Evolutionary conservation across 2,797 vertebrate genomes (phyloP).

Genomic region (Vireo griseus): DNA sequence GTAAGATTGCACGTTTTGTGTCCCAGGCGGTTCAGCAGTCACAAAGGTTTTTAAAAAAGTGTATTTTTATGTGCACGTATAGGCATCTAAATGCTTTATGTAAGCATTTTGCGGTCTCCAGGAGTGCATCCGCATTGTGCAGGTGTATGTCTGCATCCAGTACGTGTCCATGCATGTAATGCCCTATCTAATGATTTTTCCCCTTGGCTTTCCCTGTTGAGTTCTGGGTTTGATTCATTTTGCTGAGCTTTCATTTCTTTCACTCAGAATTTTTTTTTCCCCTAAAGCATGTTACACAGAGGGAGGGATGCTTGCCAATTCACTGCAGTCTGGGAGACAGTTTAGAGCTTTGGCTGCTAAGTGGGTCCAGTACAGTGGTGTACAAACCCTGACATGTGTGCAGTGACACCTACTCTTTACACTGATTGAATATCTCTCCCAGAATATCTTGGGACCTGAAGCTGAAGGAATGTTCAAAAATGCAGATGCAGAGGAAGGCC

Average conservation of each 20-base stretch:
- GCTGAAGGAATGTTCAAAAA: not conserved
- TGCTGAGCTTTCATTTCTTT: slow-evolving; percentile 53
- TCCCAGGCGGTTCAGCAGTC: not conserved
- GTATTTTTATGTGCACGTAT: not conserved
- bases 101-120: not conserved
- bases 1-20: not conserved
- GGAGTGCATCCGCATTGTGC: not conserved
- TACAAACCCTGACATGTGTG: not conserved
- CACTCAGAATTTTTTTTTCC: not conserved
- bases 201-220: slow-evolving; percentile 27
- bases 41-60: not conserved
- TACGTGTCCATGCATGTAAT: slow-evolving; percentile 55
- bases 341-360: not conserved
- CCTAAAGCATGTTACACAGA: slow-evolving; percentile 7
- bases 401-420: not conserved
- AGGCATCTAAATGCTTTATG: slow-evolving; percentile 4
- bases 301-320: not conserved
- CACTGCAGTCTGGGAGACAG: not conserved
- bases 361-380: not conserved
- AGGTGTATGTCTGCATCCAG: slow-evolving; percentile 42
- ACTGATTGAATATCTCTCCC: not conserved
- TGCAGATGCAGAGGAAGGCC: not conserved
- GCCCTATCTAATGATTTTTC: slow-evolving; percentile 43
- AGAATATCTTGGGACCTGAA: not conserved
- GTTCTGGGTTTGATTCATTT: slow-evolving; percentile 12